Base-by-base conservation (phyloP, 2,113 vertebrate genomes). In the Acanthisitta chloris region DNA sequence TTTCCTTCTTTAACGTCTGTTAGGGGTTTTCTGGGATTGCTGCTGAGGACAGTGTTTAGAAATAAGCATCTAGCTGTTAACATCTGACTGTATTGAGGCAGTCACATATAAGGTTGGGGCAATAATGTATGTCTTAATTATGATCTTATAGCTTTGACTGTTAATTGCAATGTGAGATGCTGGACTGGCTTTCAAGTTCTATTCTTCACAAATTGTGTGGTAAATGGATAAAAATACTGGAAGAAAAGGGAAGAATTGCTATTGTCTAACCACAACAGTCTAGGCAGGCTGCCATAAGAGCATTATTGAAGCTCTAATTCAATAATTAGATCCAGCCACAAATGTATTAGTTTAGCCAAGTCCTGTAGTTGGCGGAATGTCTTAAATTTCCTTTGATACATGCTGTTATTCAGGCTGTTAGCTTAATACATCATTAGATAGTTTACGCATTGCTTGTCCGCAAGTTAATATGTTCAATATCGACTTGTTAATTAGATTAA, bases 241-340 rank as follows among this genome's bases (percentile, higher is more conserved):
- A 94, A 95, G 71, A 96, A 92, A 89, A 76, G 28, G 43, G 36
- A 95, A 92, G 81, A 85, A 82, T 80, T 95, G 45, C 54, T 91
- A 61, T 88, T 96, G 66, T 92, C 66, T 96, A 96, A 90, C 70
- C 86, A 91, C 78, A 96, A 80, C 78, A 85, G 61, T 34, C 84
- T 77, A 94, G 93, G 95, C 93, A 89, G 73, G 26, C 78, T 91
- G 93, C 94, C 91, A 94, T 79, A 66, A 69, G 45, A 85, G 33
- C 76, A 82, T 90, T 91, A 95, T 31, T 82, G 17, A 92, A 87
- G 58, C 49, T 76, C 52, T 89, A 87, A 94, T 94, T 92, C 48
- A 96, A 92, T 92, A 95, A 95, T 95, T 91, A 90, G 74, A 85
- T 81, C 92, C 91, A 95, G 81, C 52, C 94, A 91, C 19, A 71